Conservation (phyloP, 2,797 vertebrate genomes). For the Otolemur crassicaudatus region DNA sequence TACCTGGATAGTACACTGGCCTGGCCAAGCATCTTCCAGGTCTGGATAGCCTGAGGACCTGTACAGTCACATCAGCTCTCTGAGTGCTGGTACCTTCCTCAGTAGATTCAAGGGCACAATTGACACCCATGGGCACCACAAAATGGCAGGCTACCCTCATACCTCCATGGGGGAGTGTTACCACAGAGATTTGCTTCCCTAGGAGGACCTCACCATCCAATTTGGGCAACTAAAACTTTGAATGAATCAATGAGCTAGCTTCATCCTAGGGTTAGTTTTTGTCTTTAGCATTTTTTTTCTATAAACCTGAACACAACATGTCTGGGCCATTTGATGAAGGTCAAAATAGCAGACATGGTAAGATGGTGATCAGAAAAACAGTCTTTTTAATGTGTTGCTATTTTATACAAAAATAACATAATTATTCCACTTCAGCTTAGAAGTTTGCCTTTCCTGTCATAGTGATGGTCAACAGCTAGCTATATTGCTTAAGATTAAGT, state of each 20-base stretch:
- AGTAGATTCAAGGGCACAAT: not conserved
- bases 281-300: not conserved
- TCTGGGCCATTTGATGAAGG: not conserved
- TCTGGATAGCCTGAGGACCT: not conserved
- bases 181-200: not conserved
- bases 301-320: not conserved
- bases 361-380: not conserved
- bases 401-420: constrained; percentile 28
- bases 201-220: not conserved
- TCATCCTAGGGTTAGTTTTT: not conserved
- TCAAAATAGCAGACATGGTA: not conserved
- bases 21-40: not conserved
- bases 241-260: not conserved
- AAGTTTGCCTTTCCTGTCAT: not conserved
- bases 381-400: not conserved
- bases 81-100: not conserved
- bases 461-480: not conserved
- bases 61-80: not conserved
- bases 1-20: not conserved
- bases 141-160: not conserved
- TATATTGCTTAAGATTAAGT: not conserved
- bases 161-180: not conserved
- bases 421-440: not conserved
- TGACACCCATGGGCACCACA: not conserved
- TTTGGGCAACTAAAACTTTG: not conserved